phyloP scores from a whole-genome alignment of 2,888 invertebrate genomes.

The Steinernema hermaphroditum region DNA sequence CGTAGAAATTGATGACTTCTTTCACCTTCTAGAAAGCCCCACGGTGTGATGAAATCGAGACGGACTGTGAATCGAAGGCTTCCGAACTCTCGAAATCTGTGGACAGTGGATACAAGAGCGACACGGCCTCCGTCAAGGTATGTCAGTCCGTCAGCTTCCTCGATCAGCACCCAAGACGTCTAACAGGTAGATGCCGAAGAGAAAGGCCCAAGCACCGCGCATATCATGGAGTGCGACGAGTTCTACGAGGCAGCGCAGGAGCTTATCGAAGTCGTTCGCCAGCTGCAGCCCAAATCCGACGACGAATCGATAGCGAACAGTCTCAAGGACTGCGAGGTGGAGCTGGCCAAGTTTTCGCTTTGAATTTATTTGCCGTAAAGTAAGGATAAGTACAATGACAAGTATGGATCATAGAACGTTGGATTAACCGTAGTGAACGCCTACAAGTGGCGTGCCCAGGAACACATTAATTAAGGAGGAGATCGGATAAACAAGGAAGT shows the following conservation, averaged over 20 bases:
- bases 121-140: slow-evolving; percentile 20
- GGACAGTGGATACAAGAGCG: slow-evolving; percentile 29
- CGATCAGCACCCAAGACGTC: not conserved
- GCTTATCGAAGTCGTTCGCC: not conserved
- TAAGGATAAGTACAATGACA: not conserved
- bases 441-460: not conserved
- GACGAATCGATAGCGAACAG: not conserved
- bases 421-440: not conserved
- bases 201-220: not conserved
- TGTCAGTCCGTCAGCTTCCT: too few relatives aligned
- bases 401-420: not conserved
- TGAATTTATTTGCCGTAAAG: not conserved
- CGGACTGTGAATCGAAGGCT: slow-evolving; percentile 15
- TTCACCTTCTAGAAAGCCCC: not conserved
- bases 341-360: slow-evolving; percentile 14
- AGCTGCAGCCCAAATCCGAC: not conserved
- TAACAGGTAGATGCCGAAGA: slow-evolving; percentile 4
- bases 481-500: not conserved
- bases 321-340: slow-evolving; percentile 21
- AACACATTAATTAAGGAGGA: not conserved
- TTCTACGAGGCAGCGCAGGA: slow-evolving; percentile 20
- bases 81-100: slow-evolving; percentile 15
- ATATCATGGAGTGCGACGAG: not conserved
- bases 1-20: too few relatives aligned
- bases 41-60: not conserved